Evolutionary conservation across 2,113 vertebrate genomes (phyloP), one percentile per base, ranked within the genome.

Genomic region (Alligator sinensis): DNA sequence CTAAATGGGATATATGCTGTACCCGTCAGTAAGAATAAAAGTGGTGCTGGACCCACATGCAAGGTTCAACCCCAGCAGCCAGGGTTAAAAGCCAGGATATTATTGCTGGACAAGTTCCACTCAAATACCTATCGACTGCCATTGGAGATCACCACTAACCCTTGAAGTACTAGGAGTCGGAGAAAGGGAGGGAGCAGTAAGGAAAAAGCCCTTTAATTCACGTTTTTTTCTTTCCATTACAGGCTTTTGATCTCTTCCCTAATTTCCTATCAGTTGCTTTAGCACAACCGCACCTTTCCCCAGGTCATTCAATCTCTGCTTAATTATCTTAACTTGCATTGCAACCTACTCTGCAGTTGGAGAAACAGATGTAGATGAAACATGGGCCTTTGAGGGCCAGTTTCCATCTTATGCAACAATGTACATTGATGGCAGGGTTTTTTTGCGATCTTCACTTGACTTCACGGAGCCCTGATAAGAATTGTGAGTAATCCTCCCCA

Each of bases 311-410:
- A 75, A 24, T 54, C 64, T 88, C 21, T 9, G 58, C 81, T 75
- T 64, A 81, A 27, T 13, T 76, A 19, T 34, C 93, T 90, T 72
- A 83, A 95, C 93, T 95, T 88, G 85, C 72, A 76, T 63, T 74
- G 76, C 92, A 90, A 90, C 68, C 85, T 80, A 80, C 89, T 95
- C 90, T 2, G n/a, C n/a, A 28, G 47, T 77, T 92, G 15, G 89
- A 90, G 5, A 79, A 54, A 47, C 47, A 47, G 8, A 47, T 47
- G 47, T 47, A 47, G 8, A 47, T 47, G 47, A 47, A 47, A 82
- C 91, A 94, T 91, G 79, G 83, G 63, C 93, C 91, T 95, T 92
- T 87, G 83, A 92, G 92, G 75, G 55, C 80, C 92, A 77, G 96
- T 91, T 89, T 89, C 91, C 63, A 3, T 6, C 38, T 89, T 22